Percentiles rank a stretch among this genome's conserved stretches.
phyloP scores from a whole-genome alignment of 2,888 invertebrate species.

The Cosmia pyralina region DNA sequence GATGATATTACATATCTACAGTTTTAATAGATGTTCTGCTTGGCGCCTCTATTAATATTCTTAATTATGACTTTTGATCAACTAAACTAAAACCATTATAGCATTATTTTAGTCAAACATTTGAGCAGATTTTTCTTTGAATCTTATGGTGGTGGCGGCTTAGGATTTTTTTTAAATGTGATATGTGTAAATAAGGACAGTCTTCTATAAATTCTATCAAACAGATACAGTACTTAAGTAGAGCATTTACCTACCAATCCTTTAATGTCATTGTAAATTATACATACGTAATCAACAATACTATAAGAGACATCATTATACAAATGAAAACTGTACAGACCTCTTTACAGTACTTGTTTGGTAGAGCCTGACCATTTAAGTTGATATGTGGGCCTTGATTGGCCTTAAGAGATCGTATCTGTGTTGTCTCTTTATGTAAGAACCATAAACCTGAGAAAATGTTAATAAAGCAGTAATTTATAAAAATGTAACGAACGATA shows the following conservation, averaged over 20 bases:
- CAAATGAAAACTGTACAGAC: constrained; percentile 50
- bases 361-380: constrained; percentile 50
- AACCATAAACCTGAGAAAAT: constrained; percentile 26
- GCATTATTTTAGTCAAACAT: neutral
- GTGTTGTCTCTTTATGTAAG: constrained; percentile 37
- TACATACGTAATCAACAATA: neutral
- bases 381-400: constrained; percentile 50
- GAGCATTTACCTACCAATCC: constrained; percentile 7
- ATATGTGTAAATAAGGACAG: neutral
- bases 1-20: neutral
- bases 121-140: neutral
- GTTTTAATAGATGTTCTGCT: constrained; percentile 11
- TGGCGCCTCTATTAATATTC: constrained; percentile 30
- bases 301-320: constrained; percentile 43
- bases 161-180: neutral
- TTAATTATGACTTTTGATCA: neutral
- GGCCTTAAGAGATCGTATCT: constrained; percentile 40
- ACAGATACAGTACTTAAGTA: constrained; percentile 8
- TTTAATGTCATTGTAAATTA: constrained; percentile 14
- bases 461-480: constrained; percentile 15
- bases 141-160: neutral
- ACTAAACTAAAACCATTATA: neutral
- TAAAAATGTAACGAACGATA: neutral
- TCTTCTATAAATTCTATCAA: neutral
- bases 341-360: constrained; percentile 51